These are phyloP conservation scores for Platycercus adscitus DNA, from an alignment of 2,113 vertebrate genomes.

Conservation along the genomic window DNA sequence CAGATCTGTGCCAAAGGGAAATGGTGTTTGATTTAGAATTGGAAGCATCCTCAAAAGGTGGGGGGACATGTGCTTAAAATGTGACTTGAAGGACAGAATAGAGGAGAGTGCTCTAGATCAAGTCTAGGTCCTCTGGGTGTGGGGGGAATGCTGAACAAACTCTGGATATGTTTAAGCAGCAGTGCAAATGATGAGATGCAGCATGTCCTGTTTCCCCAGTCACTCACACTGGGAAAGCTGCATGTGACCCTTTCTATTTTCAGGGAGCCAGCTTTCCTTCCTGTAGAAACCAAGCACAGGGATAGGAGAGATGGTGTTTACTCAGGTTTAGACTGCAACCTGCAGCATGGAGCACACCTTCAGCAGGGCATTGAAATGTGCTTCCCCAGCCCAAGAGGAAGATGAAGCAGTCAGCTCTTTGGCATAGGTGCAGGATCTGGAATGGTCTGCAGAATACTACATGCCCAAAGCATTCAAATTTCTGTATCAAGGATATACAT, in stretches of 20 bases:
- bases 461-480: neutral
- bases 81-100: neutral
- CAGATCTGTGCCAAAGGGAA: slow-evolving; percentile 41
- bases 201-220: neutral
- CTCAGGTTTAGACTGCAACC: neutral
- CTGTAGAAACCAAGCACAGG: neutral
- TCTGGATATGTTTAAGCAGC: neutral
- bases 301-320: neutral
- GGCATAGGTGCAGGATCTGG: neutral
- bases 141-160: neutral
- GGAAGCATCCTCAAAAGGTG: neutral
- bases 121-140: neutral
- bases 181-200: neutral
- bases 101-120: neutral
- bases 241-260: neutral
- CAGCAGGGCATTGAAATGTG: neutral
- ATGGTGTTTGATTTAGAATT: slow-evolving; percentile 29
- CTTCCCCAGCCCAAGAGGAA: neutral
- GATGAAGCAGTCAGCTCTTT: neutral
- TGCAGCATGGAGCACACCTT: neutral
- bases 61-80: neutral
- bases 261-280: neutral
- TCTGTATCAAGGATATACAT: neutral
- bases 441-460: neutral
- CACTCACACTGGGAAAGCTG: neutral